Conservation (phyloP, 2,888 invertebrate species). For the Eupeodes luniger region DNA sequence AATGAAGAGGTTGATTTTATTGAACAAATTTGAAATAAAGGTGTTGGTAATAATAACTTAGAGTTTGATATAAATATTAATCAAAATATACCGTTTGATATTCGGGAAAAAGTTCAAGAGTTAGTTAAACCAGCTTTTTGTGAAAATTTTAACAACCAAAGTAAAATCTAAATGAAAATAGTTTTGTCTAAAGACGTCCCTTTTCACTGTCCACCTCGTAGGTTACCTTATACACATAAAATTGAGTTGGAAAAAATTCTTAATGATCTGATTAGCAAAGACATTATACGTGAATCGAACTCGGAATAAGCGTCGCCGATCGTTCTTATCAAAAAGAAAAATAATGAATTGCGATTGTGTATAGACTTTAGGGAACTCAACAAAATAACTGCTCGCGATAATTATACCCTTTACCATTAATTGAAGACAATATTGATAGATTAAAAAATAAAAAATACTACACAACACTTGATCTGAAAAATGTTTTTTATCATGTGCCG, state of each 20-base stretch:
- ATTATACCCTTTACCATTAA: slow-evolving; percentile 10
- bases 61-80: no score
- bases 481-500: slow-evolving; percentile 75
- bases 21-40: no score
- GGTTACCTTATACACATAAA: slow-evolving; percentile 54
- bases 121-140: no score
- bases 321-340: slow-evolving; percentile 66
- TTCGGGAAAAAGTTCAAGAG: no score
- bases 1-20: no score
- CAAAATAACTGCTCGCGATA: no score
- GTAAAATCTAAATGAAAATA: slow-evolving; percentile 48
- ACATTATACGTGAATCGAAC: slow-evolving; percentile 36
- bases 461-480: slow-evolving; percentile 70
- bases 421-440: slow-evolving; percentile 56
- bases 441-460: slow-evolving; percentile 73
- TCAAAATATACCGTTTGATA: no score
- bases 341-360: slow-evolving; percentile 29
- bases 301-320: slow-evolving; percentile 47
- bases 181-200: slow-evolving; percentile 43
- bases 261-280: slow-evolving; percentile 25
- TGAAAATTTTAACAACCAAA: no score
- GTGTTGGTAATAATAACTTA: no score
- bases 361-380: neutral
- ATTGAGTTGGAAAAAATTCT: slow-evolving; percentile 51
- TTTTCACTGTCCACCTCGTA: slow-evolving; percentile 56